A percentile compares a stretch with the other conserved stretches of the same genome.
phyloP scores from a whole-genome alignment of 2,113 vertebrate genomes.

The Ammodytes dubius region DNA sequence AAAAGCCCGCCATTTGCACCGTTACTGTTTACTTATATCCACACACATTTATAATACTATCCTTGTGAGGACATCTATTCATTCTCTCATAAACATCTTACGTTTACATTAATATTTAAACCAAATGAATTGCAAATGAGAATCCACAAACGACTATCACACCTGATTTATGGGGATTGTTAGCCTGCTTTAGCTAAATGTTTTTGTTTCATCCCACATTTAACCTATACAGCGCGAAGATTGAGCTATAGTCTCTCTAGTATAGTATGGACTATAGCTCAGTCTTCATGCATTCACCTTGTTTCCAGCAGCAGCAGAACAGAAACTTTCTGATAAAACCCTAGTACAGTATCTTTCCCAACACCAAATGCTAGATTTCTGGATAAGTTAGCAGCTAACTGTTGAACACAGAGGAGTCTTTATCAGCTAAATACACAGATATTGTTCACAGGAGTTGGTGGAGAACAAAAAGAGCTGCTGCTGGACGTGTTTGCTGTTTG shows the following conservation, averaged over 20 bases:
- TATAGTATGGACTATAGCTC: too few species aligned
- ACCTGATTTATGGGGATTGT: neutral
- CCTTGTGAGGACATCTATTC: conserved; percentile 15
- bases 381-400: neutral
- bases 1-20: conserved; percentile 73
- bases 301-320: neutral
- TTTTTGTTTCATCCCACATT: conserved; percentile 2
- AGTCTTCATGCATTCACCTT: neutral
- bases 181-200: neutral
- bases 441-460: neutral
- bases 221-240: neutral
- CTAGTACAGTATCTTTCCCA: too few species aligned
- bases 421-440: neutral
- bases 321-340: neutral
- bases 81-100: neutral
- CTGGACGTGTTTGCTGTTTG: neutral
- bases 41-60: conserved; percentile 14
- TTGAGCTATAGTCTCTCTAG: too few species aligned
- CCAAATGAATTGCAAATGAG: neutral
- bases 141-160: neutral
- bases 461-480: neutral
- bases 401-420: neutral
- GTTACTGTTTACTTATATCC: conserved; percentile 41
- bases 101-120: neutral
- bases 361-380: neutral